Percentiles rank a stretch among this genome's conserved stretches.
Conservation (phyloP, 1,140 invertebrate species). For the Choristoneura fumiferana region DNA sequence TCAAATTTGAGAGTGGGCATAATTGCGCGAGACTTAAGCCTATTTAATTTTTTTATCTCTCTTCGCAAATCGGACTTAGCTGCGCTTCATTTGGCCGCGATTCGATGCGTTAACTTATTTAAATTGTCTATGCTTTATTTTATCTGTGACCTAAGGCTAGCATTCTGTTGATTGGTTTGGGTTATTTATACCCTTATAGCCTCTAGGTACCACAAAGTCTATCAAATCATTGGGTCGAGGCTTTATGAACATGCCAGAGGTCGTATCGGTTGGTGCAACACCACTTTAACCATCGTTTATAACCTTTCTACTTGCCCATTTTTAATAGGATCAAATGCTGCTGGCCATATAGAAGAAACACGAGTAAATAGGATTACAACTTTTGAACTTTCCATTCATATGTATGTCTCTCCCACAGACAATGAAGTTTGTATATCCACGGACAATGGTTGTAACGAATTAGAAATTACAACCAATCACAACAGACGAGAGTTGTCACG, state of each 20-base stretch:
- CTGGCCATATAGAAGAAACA: no score
- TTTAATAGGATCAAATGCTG: no score
- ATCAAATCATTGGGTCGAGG: not conserved
- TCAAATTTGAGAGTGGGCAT: constrained; percentile 29
- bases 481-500: not conserved
- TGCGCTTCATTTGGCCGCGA: constrained; percentile 25
- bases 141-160: constrained; percentile 10
- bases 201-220: not conserved
- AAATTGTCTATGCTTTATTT: constrained; percentile 15
- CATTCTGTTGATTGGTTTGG: not conserved
- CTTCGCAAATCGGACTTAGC: constrained; percentile 21
- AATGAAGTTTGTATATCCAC: not conserved
- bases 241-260: no score
- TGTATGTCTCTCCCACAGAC: no score
- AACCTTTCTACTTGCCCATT: no score
- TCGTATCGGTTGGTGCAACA: no score
- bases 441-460: constrained; percentile 16
- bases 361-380: no score
- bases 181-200: not conserved
- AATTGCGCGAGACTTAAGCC: constrained; percentile 40
- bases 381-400: no score
- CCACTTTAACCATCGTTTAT: no score
- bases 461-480: constrained; percentile 6
- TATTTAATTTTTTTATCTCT: constrained; percentile 32
- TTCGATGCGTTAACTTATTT: constrained; percentile 13